These are phyloP conservation scores for Daubentonia madagascariensis DNA, from an alignment of 2,113 vertebrate genomes.

Conservation along the genomic window DNA sequence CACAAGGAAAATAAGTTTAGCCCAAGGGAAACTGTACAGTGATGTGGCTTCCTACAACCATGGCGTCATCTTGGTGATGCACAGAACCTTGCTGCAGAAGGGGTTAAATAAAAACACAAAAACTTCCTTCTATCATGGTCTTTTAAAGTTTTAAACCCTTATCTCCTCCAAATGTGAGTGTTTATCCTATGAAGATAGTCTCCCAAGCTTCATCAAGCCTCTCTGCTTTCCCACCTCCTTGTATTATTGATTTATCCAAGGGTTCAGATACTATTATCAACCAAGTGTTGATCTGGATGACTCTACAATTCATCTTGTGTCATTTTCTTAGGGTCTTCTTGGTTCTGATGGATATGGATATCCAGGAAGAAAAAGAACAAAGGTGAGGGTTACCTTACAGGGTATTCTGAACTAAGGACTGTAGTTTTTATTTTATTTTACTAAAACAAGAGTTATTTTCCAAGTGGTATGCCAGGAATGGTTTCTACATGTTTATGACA, in stretches of 20 bases:
- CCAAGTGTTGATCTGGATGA: neutral
- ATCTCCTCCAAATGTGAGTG: neutral
- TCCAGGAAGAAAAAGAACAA: conserved; percentile 84
- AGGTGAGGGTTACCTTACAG: conserved; percentile 74
- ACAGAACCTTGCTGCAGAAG: neutral
- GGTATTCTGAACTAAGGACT: neutral
- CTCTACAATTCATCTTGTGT: neutral
- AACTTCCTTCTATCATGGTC: neutral
- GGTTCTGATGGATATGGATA: conserved; percentile 82
- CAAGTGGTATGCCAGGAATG: neutral
- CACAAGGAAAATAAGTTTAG: neutral
- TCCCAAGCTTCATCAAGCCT: neutral
- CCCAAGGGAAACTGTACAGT: neutral
- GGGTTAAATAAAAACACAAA: neutral
- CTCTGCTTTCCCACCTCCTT: neutral
- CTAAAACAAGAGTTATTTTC: neutral
- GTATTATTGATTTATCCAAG: neutral
- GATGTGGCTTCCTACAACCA: neutral
- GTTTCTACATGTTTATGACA: neutral
- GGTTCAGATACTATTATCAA: neutral
- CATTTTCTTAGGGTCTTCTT: conserved; percentile 76
- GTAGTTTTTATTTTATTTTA: neutral
- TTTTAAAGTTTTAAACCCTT: neutral
- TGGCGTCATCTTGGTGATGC: neutral
- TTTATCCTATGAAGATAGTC: neutral